Evolutionary conservation across 2,888 invertebrate genomes (phyloP).

Genomic region (Subacronicta megacephala): DNA sequence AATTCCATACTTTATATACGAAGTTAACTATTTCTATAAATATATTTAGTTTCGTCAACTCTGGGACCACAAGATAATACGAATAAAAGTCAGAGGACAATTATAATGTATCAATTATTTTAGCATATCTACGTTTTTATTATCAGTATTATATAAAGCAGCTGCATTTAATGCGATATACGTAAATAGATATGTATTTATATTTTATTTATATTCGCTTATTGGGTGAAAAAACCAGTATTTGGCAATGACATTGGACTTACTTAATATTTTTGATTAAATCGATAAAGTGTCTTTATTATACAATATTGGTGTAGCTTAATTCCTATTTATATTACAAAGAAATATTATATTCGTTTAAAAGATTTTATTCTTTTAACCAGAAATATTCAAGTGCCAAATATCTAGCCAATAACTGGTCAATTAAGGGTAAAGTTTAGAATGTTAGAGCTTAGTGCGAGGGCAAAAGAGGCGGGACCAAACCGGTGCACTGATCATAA

Average conservation of each 20-base stretch:
- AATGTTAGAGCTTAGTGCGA: conserved; percentile 33
- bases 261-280: conserved; percentile 47
- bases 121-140: conserved; percentile 80
- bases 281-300: conserved; percentile 28
- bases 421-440: conserved; percentile 21
- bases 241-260: conserved; percentile 48
- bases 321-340: conserved; percentile 47
- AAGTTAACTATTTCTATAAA: conserved; percentile 47
- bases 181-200: conserved; percentile 71
- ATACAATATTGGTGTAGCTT: conserved; percentile 44
- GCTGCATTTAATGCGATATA: conserved; percentile 82
- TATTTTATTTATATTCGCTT: conserved; percentile 62
- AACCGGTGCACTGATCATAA: conserved; percentile 83
- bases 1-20: conserved; percentile 46
- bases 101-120: conserved; percentile 78
- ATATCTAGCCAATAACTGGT: conserved; percentile 29
- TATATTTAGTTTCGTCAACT: conserved; percentile 35
- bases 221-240: conserved; percentile 38
- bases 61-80: conserved; percentile 63
- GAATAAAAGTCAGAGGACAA: conserved; percentile 43
- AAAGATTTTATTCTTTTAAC: conserved; percentile 38
- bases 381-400: conserved; percentile 50
- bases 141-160: conserved; percentile 72
- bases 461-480: conserved; percentile 78
- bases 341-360: conserved; percentile 28